Conservation (phyloP, 2,113 vertebrate genomes). For the Prionailurus bengalensis region DNA sequence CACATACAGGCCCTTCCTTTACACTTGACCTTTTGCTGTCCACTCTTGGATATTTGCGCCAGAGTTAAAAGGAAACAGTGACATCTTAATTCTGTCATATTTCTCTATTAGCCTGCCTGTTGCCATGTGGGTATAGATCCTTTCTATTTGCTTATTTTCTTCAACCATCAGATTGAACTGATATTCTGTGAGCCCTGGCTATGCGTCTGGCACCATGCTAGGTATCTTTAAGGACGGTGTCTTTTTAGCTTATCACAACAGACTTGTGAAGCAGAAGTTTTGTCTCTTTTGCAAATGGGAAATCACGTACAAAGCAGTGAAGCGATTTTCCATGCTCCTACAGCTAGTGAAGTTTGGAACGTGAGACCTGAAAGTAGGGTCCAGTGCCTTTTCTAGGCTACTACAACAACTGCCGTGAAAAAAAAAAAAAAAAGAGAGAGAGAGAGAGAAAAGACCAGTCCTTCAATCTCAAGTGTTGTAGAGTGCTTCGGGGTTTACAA, state of each 20-base stretch:
- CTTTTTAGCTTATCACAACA: neutral
- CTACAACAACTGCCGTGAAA: neutral
- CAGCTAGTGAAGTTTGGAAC: neutral
- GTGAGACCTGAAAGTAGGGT: neutral
- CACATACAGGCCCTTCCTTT: neutral
- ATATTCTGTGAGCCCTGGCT: neutral
- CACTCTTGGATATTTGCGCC: neutral
- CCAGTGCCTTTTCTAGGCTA: neutral
- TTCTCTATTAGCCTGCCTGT: neutral
- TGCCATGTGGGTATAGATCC: neutral
- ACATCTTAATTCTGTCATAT: neutral
- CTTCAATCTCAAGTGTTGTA: neutral
- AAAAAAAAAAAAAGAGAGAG: too few relatives aligned
- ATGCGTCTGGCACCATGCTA: too few relatives aligned
- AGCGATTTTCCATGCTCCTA: neutral
- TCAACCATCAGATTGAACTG: neutral
- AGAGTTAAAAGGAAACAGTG: neutral
- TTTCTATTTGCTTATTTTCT: neutral
- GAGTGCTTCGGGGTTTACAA: slow-evolving; percentile 2
- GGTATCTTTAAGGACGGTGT: neutral
- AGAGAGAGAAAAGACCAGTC: too few relatives aligned
- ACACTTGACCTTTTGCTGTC: neutral
- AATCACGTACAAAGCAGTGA: slow-evolving; percentile 1
- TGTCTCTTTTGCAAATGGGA: slow-evolving; percentile 19
- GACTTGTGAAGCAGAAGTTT: neutral